These are phyloP conservation scores for Apostichopus parvimensis DNA, from an alignment of 35 echinoderm and acorn worm species.

Conservation along the genomic window DNA sequence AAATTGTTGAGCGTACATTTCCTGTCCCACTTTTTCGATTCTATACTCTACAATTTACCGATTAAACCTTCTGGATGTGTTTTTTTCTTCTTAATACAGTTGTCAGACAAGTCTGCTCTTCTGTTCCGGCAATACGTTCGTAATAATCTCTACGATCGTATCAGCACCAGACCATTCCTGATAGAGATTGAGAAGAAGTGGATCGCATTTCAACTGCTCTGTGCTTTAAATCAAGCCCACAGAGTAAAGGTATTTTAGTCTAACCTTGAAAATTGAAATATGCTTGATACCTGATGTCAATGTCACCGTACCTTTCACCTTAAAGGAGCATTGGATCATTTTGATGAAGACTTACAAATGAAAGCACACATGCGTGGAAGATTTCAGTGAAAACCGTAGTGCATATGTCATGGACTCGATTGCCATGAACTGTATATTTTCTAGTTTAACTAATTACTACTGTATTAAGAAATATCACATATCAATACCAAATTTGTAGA, in stretches of 20 bases:
- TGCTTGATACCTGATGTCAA: too few species aligned
- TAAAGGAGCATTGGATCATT: too few species aligned
- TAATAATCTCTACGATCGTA: constrained; percentile 93
- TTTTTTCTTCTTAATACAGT: constrained; percentile 55
- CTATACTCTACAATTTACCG: not conserved
- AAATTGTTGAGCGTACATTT: not conserved
- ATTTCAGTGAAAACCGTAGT: too few species aligned
- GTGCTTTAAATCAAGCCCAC: constrained; percentile 96
- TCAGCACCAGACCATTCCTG: constrained; percentile 95
- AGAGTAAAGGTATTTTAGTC: constrained; percentile 64
- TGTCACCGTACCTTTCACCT: too few species aligned
- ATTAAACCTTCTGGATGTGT: not conserved
- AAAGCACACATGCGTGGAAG: too few species aligned
- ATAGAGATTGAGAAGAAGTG: constrained; percentile 94
- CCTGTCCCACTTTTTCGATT: not conserved
- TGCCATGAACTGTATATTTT: too few species aligned
- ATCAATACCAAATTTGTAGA: too few species aligned
- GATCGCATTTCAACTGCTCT: constrained; percentile 98
- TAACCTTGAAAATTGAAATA: too few species aligned
- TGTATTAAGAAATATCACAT: too few species aligned
- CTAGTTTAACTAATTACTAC: too few species aligned
- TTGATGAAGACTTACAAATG: too few species aligned
- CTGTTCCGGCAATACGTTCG: constrained; percentile 94
- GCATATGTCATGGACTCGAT: too few species aligned
- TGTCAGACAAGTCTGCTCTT: constrained; percentile 93